Evolutionary conservation across 2,113 vertebrate species (phyloP).

Genomic region (Leptodactylus fuscus): DNA sequence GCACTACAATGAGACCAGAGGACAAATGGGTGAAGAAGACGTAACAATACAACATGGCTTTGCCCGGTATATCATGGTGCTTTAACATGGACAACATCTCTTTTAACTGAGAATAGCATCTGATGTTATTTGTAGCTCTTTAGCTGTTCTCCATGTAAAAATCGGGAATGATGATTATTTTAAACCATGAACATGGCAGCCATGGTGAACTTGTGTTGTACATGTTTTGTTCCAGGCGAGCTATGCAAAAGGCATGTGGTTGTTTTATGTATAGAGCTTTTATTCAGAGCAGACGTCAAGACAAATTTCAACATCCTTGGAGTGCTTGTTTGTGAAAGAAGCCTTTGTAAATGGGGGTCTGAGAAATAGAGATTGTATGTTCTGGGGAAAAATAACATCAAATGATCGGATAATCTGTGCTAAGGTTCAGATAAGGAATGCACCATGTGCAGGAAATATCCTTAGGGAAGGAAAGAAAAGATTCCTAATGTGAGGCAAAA

Average conservation of each 20-base stretch:
- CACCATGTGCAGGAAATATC: constrained; percentile 53
- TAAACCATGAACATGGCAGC: constrained; percentile 23
- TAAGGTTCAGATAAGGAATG: constrained; percentile 54
- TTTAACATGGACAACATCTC: neutral
- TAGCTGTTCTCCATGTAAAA: neutral
- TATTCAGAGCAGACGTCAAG: constrained; percentile 52
- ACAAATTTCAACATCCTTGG: neutral
- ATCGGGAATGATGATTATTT: neutral
- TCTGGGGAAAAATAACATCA: constrained; percentile 52
- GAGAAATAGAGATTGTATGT: constrained; percentile 39
- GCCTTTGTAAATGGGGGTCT: constrained; percentile 39
- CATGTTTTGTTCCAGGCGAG: constrained; percentile 47
- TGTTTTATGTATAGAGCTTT: constrained; percentile 56
- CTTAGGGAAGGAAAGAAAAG: constrained; percentile 36
- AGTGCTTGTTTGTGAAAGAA: constrained; percentile 31
- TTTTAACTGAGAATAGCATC: neutral
- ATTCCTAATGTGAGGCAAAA: constrained; percentile 10
- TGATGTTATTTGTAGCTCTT: neutral
- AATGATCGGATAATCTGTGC: constrained; percentile 47
- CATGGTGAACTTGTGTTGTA: constrained; percentile 52
- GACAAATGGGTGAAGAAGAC: no score
- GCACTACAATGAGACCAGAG: no score
- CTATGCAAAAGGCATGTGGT: constrained; percentile 52
- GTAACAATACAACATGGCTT: neutral
- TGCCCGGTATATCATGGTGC: no score